Base-by-base conservation (phyloP, 2,797 vertebrate genomes). In the Halcyon badia region DNA sequence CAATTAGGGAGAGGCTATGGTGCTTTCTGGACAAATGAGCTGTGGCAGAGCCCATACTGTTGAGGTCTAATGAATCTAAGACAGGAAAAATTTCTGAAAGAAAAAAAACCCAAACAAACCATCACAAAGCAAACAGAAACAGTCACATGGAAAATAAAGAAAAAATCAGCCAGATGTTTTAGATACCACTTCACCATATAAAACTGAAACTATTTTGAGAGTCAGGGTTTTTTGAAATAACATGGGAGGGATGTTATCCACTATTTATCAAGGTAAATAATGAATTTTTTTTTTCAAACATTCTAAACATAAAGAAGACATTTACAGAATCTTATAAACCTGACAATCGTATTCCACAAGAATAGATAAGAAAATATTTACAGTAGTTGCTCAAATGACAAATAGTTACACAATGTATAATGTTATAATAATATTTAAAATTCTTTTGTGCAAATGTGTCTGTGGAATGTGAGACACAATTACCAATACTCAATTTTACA, bases 141-240 rank as follows among this genome's bases (percentile, higher is more conserved):
- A 44, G 26, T 22, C 52, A 54, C 13, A 42, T 1, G 41, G 25
- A 17, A 54, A 85, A 16, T 3, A 78, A 66, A 70, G 18, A 35
- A 19, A 4, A 70, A 51, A 62, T 44, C 18, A 52, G 6, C 1
- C 28, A 41, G 9, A 24, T 18, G 4, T 35, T 82, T 41, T 31
- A 57, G 48, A 31, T 41, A 35, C 10, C 1, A 3, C 44, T 6
- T 4, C 24, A n/a, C 6, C 14, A 5, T 21, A 39, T 22, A 5
- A 76, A 80, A 56, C 2, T 22, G 5, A 76, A 80, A 51, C 2
- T 54, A 3, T 49, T 71, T 51, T 0, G 0, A 7, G 11, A 46
- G 12, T 90, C 31, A 6, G 2, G 2, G 4, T 72, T 44, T 30
- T 8, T 18, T 49, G 21, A 42, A 80, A 2, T 5, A 64, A 31